Evolutionary conservation across 2,888 invertebrate species (phyloP).

Genomic region (Brachyopa scutellaris): DNA sequence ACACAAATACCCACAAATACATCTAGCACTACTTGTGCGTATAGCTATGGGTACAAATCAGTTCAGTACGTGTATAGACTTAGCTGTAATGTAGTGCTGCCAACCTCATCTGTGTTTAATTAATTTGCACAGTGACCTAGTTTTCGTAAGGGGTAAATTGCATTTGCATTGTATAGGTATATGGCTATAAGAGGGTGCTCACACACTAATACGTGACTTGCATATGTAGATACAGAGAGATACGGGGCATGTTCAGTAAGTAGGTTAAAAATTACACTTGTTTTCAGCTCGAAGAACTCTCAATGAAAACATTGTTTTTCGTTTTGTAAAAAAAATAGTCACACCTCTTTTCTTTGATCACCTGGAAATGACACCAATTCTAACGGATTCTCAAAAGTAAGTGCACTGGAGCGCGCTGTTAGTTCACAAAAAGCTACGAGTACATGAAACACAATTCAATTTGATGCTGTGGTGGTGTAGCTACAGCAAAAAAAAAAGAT

Average conservation of each 20-base stretch:
- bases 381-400: constrained; percentile 14
- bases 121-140: constrained; percentile 70
- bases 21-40: no score
- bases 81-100: constrained; percentile 53
- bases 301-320: constrained; percentile 61
- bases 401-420: constrained; percentile 6
- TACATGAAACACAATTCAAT: constrained; percentile 56
- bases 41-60: constrained; percentile 50
- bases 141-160: constrained; percentile 63
- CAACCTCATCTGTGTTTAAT: constrained; percentile 69
- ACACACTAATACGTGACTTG: not conserved
- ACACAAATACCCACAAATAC: not conserved
- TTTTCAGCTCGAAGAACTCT: constrained; percentile 29
- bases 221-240: constrained; percentile 11
- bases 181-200: constrained; percentile 1
- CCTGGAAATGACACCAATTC: constrained; percentile 61
- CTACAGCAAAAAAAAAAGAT: no score
- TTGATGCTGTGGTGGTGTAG: no score
- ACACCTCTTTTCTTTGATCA: constrained; percentile 45
- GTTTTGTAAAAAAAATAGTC: constrained; percentile 34
- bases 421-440: constrained; percentile 12
- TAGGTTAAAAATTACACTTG: constrained; percentile 69
- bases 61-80: constrained; percentile 18
- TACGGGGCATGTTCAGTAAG: constrained; percentile 50
- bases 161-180: constrained; percentile 53